Evolutionary conservation across 2,888 invertebrate genomes (phyloP).

Genomic region (Drosophila stalkeri): DNA sequence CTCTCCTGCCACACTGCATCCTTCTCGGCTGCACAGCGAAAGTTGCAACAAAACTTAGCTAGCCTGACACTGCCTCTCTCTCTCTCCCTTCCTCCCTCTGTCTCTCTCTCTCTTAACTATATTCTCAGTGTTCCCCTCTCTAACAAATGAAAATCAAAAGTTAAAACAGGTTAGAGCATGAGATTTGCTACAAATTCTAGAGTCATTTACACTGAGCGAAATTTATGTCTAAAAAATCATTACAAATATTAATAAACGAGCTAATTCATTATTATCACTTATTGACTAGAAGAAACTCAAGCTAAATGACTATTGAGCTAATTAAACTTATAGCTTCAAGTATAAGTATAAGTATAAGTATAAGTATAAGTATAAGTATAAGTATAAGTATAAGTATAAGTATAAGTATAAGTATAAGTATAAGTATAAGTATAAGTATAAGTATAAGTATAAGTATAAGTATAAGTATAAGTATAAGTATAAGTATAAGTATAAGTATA

Average conservation of each 20-base stretch:
- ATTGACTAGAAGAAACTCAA: background rate
- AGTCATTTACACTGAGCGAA: conserved; percentile 27
- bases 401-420: too few relatives aligned
- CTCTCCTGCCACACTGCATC: background rate
- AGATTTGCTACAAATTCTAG: conserved; percentile 15
- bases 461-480: too few relatives aligned
- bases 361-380: too few relatives aligned
- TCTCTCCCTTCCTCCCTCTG: background rate
- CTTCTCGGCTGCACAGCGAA: conserved; percentile 4
- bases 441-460: too few relatives aligned
- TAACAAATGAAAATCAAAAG: conserved; percentile 47
- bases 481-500: too few relatives aligned
- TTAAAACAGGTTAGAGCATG: conserved; percentile 55
- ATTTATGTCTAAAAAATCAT: background rate
- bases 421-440: too few relatives aligned
- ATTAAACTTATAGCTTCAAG: background rate
- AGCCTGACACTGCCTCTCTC: background rate
- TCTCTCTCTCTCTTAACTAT: background rate
- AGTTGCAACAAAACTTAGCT: background rate
- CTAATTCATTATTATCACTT: background rate
- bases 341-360: too few relatives aligned
- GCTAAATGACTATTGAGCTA: background rate
- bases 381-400: too few relatives aligned
- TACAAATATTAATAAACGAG: background rate
- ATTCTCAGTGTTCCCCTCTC: background rate